Evolutionary conservation across 23 tunicate species (phyloP), one percentile per base, ranked within the genome.

Genomic region (Styela plicata): DNA sequence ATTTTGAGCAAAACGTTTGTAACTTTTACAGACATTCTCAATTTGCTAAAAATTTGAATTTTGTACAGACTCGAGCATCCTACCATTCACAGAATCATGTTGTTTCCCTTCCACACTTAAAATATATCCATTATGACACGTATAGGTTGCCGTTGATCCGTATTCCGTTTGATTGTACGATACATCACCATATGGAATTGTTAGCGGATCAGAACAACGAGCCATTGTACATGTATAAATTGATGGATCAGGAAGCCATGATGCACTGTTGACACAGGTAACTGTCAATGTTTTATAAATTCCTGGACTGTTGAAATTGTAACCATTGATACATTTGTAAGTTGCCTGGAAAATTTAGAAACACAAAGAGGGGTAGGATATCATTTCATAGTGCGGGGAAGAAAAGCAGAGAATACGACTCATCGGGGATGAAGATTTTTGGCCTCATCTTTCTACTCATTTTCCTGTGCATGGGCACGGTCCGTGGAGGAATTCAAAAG

Each of bases 201-300:
- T 33, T 2, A 64, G 18, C 17, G 86, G 84, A 16, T 68, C 27
- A 22, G 67, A 79, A 63, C 92, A 88, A 34, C 63, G 36, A 23
- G 83, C 73, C 36, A 36, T 23, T 16, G 13, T 29, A 74, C 92
- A 88, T 1, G 29, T 2, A 2, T 34, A 22, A n/a, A 22, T 22
- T 53, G 30, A 2, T 33, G 86, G 86, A 69, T 78, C 35, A 0
- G 92, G 92, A 32, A 21, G 2, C 92, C 92, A 88, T 16, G 79
- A 68, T 71, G 57, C 57, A 44, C 57, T 44, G 57, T 74, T 63
- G 3, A 88, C 67, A 44, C 92, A 88, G n/a, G 36, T 65, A 13
- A 70, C 17, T 52, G 61, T 30, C 65, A 88, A 0, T 22, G 32
- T 69, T 1, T 70, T 78, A 24, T 76, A 25, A 20, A 65, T 70